Evolutionary conservation across 2,888 invertebrate genomes (phyloP), one percentile per base, ranked within the genome.

Genomic region (Lochmaea capreae): DNA sequence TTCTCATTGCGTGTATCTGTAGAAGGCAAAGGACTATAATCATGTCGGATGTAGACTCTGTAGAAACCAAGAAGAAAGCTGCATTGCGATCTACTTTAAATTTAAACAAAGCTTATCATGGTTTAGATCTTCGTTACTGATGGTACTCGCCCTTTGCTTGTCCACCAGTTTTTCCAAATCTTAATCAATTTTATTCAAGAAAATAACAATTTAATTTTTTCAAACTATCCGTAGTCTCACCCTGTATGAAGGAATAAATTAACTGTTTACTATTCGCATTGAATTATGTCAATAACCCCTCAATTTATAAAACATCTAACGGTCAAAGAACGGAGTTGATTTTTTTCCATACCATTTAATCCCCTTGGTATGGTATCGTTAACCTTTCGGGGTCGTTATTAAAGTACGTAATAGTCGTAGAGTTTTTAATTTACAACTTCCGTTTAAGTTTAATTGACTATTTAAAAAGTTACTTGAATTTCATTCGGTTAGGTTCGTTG

Each of bases 381-480:
- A 71, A 71, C 71, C 71, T 71, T 59, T 59, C 16, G 43, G 66
- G 49, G 66, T 58, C 65, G 65, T 33, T 26, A 33, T 42, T 42
- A 58, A 26, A 46, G 46, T 43, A 14, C 43, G 11, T 14, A 8
- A 65, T 65, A 46, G 22, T 43, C 59, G 18, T 42, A 26, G 18
- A 54, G 42, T 76, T 78, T 79, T 79, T 80, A 82, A 82, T 81
- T 82, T 79, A 81, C 78, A 78, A 82, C 81, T 82, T 82, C 82
- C 82, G 81, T 72, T 79, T 77, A 57, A 67, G 75, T 76, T 79
- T 81, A 81, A 81, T 82, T 81, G 81, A 71, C 78, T 77, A 78
- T 80, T 81, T 80, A 80, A 80, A 76, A 76, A 57, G 14, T 46
- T 8, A 76, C 75, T 65, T 74, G 78, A 78, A 77, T 78, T 75